Evolutionary conservation across 1,140 invertebrate genomes (phyloP).

Genomic region (Drosophila saltans): DNA sequence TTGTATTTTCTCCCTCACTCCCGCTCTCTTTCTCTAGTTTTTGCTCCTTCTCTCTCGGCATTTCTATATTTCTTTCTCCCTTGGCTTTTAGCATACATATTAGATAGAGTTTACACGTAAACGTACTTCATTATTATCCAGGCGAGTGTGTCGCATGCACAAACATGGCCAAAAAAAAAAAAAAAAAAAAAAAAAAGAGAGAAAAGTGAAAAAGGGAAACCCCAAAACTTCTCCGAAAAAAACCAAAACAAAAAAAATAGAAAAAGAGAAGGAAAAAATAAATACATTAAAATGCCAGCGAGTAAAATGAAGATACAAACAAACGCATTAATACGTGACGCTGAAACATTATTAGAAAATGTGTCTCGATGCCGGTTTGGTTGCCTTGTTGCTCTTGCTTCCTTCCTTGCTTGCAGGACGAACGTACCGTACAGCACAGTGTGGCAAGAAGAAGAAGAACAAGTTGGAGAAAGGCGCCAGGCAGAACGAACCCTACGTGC

Average conservation of each 20-base stretch:
- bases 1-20: neutral
- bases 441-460: constrained; percentile 10
- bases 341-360: constrained; percentile 81
- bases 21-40: too few relatives aligned
- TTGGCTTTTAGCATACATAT: constrained; percentile 62
- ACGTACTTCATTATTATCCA: constrained; percentile 64
- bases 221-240: constrained; percentile 12
- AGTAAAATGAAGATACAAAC: constrained; percentile 83
- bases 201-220: neutral
- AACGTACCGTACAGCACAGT: neutral
- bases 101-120: constrained; percentile 65
- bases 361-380: constrained; percentile 75
- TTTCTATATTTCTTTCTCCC: neutral
- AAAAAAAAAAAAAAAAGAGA: neutral
- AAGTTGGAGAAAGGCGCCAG: neutral
- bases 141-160: constrained; percentile 61
- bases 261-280: constrained; percentile 37
- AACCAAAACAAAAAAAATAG: neutral
- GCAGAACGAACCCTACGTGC: constrained; percentile 47
- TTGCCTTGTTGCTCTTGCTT: constrained; percentile 33
- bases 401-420: neutral
- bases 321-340: constrained; percentile 83
- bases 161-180: constrained; percentile 52
- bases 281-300: constrained; percentile 81
- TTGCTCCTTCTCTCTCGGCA: neutral